Percentiles rank a stretch among this genome's conserved stretches.
Conservation (phyloP, 2,113 vertebrate genomes). For the Stomatorhinus ivindoensis region DNA sequence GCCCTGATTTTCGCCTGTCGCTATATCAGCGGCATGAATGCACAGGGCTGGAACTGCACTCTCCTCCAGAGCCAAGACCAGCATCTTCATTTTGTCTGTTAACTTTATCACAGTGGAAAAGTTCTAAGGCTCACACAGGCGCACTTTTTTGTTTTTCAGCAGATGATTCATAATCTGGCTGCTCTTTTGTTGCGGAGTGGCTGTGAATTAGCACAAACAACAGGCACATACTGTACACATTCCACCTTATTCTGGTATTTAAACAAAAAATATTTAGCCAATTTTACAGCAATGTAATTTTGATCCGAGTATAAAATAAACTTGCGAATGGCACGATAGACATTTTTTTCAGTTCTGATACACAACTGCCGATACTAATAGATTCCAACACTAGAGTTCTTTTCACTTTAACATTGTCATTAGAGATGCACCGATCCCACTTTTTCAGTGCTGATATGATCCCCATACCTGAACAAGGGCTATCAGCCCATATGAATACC, state of each 20-base stretch:
- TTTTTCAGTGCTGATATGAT: background rate
- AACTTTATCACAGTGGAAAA: background rate
- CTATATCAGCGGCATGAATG: background rate
- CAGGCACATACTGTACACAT: background rate
- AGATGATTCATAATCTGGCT: background rate
- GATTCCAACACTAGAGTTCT: background rate
- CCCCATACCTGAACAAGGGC: background rate
- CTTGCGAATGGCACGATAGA: background rate
- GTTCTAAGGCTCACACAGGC: background rate
- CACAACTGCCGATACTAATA: background rate
- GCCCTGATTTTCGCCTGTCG: background rate
- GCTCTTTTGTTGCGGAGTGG: background rate
- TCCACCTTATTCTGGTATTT: background rate
- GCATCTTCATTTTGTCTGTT: background rate
- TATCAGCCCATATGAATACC: background rate
- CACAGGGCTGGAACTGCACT: background rate
- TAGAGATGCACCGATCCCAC: background rate
- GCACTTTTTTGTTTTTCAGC: background rate
- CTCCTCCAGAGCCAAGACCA: background rate
- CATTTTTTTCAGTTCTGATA: background rate
- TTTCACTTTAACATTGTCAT: background rate
- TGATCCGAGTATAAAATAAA: background rate
- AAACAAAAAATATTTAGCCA: background rate
- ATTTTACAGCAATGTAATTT: background rate
- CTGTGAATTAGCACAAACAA: background rate